Evolutionary conservation across 2,888 invertebrate genomes (phyloP), one percentile per base, ranked within the genome.

Genomic region (Habroteleia sp.): DNA sequence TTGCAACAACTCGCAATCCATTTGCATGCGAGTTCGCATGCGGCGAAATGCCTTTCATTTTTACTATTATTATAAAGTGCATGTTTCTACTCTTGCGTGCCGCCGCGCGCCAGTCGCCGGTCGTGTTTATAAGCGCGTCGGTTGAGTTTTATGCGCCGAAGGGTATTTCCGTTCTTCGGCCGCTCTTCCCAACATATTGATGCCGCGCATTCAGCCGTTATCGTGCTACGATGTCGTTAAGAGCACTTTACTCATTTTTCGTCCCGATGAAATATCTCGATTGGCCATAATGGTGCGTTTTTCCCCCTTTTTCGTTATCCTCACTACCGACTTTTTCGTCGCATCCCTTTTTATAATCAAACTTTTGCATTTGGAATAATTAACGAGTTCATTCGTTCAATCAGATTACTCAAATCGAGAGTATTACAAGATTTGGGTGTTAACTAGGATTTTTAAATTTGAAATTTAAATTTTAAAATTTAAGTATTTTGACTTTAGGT

Each of bases 41-140:
- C 81, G 78, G 81, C 74, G 76, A 75, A 76, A 75, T 74, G 79
- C 77, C 68, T 71, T 75, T 79, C 76, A 82, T 83, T 83, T 83
- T 83, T 81, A 82, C 82, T 85, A 83, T 84, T 82, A 84, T 83
- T 83, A 81, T 83, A 81, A 83, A 83, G 81, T 80, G 81, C 84
- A 82, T 78, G 83, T 82, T 77, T 80, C 75, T 78, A 68, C 74
- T 77, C 77, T 82, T 77, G 81, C 83, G 81, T 82, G 82, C 81
- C 74, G 75, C 72, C 74, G 73, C 46, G 73, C 65, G 58, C 72
- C 58, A 58, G 48, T 78, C 74, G 74, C 76, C 58, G 33, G 29
- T 62, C 48, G 74, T 82, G 78, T 80, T 82, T 80, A 80, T 79
- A 81, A 79, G 79, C 78, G 52, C 77, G 74, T 68, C 76, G n/a